These are phyloP conservation scores for Pachyuromys duprasi DNA, from an alignment of 2,797 vertebrate genomes.

Conservation along the genomic window DNA sequence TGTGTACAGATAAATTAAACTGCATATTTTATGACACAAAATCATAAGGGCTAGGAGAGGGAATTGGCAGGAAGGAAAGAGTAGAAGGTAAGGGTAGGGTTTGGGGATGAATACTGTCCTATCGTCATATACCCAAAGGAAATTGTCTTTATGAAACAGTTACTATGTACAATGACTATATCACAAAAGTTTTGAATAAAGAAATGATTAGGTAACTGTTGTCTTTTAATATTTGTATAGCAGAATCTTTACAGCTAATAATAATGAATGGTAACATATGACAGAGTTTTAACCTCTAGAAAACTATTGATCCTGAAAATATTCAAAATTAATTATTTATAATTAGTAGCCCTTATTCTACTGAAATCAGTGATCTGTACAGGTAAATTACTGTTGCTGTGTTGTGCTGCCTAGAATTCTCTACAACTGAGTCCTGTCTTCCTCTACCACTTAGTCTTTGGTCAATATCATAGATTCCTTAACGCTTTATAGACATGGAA, in stretches of 20 bases:
- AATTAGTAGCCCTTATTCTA: background rate
- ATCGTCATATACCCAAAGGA: background rate
- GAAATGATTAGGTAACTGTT: background rate
- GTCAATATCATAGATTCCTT: background rate
- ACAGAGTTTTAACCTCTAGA: background rate
- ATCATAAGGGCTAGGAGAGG: background rate
- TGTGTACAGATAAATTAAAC: background rate
- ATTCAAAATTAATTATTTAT: background rate
- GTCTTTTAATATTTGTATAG: background rate
- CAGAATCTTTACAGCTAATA: background rate
- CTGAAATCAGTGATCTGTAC: background rate
- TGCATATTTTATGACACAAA: background rate
- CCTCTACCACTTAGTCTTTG: background rate
- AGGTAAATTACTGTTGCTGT: background rate
- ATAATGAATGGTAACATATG: background rate
- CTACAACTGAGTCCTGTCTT: background rate
- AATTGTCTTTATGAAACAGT: background rate
- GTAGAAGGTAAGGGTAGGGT: background rate
- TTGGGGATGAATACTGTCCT: background rate
- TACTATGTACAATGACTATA: background rate
- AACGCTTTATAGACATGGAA: background rate
- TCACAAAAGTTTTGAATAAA: background rate
- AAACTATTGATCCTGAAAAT: conserved; percentile 4
- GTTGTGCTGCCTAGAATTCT: background rate
- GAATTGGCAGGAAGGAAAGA: background rate